Evolutionary conservation across 2,888 invertebrate species (phyloP), one percentile per base, ranked within the genome.

Genomic region (Trissoscelio sp.): DNA sequence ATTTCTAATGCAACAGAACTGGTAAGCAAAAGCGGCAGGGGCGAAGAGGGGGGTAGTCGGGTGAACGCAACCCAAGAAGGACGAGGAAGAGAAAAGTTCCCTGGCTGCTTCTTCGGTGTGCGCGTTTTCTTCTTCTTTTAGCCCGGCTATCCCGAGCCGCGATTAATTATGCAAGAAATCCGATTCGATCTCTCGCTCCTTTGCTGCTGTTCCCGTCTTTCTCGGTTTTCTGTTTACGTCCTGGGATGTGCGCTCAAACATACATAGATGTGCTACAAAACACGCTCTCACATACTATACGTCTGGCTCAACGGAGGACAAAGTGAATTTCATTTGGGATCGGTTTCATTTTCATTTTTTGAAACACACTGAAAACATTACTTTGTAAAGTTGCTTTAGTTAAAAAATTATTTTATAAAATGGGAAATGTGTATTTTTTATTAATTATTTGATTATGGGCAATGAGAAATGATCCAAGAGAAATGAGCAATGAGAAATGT

Each of bases 161-260:
- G 79, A 83, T 83, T 81, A 83, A 81, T 81, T 81, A 81, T 83
- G 83, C 81, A 79, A 83, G 83, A 83, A 83, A 83, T 83, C 73
- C 79, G 83, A 81, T 79, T 79, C 81, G 79, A 72, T 75, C 79
- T 78, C 69, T 74, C 73, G 67, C 58, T 77, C 53, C 44, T 31
- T 16, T 53, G 4, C 44, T 6, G 62, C 39, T 60, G n/a, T 66
- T 44, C 20, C 58, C 44, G 24, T 77, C 77, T 62, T 62, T 55
- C 77, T 60, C 55, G 22, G 14, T 58, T 66, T 75, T 77, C 62
- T 69, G 55, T 62, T 66, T 74, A 46, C 60, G 53, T 64, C 44
- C 55, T 11, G 53, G 37, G 34, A 20, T 2, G 14, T 12, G 24
- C 18, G 34, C 11, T 12, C 22, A 22, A 20, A 44, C 44, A 18